Evolutionary conservation across 2,797 vertebrate genomes (phyloP).

Genomic region (Eremophila alpestris): DNA sequence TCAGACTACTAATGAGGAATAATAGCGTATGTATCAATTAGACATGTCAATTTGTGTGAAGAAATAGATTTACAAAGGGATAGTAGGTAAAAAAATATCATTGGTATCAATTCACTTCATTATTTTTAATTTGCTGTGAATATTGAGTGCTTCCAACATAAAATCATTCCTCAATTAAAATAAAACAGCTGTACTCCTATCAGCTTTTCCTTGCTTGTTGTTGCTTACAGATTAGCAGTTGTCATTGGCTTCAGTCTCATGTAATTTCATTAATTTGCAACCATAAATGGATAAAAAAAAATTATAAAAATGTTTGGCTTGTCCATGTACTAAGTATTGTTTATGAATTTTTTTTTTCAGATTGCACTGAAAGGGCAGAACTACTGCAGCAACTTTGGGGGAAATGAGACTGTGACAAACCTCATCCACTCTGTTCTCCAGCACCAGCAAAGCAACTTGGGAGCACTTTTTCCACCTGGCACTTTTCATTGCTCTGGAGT

Average conservation of each 20-base stretch:
- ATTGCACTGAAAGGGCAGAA: background rate
- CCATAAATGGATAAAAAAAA: conserved; percentile 74
- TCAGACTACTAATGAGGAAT: conserved; percentile 82
- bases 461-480: background rate
- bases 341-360: conserved; percentile 25
- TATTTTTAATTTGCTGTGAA: conserved; percentile 83
- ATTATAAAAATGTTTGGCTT: conserved; percentile 48
- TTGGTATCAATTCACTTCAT: conserved; percentile 82
- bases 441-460: background rate
- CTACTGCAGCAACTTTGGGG: background rate
- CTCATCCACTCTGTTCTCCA: background rate
- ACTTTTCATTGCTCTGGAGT: background rate
- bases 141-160: conserved; percentile 81
- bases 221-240: conserved; percentile 81
- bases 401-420: background rate
- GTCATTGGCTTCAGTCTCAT: conserved; percentile 78
- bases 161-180: conserved; percentile 81
- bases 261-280: conserved; percentile 79
- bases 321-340: background rate
- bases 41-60: conserved; percentile 82
- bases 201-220: conserved; percentile 74
- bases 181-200: conserved; percentile 78
- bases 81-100: conserved; percentile 77
- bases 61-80: conserved; percentile 84
- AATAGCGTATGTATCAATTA: conserved; percentile 85